phyloP scores from a whole-genome alignment of 2,797 vertebrate species.

The Sebastes cheni region DNA sequence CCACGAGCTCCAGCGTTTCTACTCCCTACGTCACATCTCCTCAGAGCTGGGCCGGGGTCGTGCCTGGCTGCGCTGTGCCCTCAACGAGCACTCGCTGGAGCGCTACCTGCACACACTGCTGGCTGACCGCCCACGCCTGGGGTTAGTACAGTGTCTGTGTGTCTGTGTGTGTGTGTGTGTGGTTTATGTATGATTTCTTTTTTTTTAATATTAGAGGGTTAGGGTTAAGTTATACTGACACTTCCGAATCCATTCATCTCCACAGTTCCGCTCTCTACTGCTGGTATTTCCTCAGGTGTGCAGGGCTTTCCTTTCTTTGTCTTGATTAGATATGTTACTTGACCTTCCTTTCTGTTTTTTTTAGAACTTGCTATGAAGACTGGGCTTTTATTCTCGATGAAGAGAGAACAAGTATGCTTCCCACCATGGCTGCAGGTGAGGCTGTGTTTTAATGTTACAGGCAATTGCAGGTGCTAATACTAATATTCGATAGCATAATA shows the following conservation, averaged over 20 bases:
- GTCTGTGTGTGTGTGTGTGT: background rate
- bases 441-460: background rate
- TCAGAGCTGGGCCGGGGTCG: slow-evolving; percentile 92
- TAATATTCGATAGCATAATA: background rate
- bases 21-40: slow-evolving; percentile 88
- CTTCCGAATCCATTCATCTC: background rate
- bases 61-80: slow-evolving; percentile 95
- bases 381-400: slow-evolving; percentile 97
- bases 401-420: slow-evolving; percentile 96
- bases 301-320: background rate
- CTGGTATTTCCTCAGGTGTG: background rate
- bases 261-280: background rate
- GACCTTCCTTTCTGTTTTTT: slow-evolving; percentile 40
- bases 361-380: slow-evolving; percentile 96
- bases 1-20: slow-evolving; percentile 95
- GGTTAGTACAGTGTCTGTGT: slow-evolving; percentile 74
- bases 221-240: background rate
- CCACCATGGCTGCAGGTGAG: slow-evolving; percentile 96
- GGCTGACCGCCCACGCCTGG: slow-evolving; percentile 87
- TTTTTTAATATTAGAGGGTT: no score
- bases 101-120: slow-evolving; percentile 93
- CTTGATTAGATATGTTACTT: background rate
- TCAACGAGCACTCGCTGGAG: slow-evolving; percentile 97
- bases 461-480: background rate
- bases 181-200: background rate